Evolutionary conservation across 2,113 vertebrate genomes (phyloP).

Genomic region (Eptesicus fuscus): DNA sequence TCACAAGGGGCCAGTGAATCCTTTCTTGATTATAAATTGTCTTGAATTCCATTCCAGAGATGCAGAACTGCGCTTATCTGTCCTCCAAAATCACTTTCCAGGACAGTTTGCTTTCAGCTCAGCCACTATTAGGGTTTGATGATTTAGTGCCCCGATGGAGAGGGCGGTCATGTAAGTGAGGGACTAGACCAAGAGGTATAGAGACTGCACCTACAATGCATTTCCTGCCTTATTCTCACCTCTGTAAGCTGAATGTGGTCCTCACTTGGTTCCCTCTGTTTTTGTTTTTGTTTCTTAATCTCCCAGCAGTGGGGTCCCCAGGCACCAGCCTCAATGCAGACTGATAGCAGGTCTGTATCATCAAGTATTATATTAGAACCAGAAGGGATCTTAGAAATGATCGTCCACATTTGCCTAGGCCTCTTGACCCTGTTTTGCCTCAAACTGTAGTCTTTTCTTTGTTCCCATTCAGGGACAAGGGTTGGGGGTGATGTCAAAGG

Average conservation of each 20-base stretch:
- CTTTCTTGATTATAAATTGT: conserved; percentile 18
- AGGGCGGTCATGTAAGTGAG: background rate
- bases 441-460: background rate
- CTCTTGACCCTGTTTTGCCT: background rate
- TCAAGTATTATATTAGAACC: background rate
- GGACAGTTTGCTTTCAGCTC: background rate
- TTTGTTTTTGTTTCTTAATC: background rate
- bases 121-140: background rate
- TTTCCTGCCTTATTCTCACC: background rate
- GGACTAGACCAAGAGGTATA: background rate
- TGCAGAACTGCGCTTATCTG: background rate
- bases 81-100: conserved; percentile 1
- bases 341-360: background rate
- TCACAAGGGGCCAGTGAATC: background rate
- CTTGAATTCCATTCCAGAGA: conserved; percentile 2
- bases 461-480: background rate
- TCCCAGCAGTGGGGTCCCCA: background rate
- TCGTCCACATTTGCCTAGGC: background rate
- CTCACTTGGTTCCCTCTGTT: background rate
- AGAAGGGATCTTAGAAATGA: background rate
- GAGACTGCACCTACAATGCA: background rate
- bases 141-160: background rate
- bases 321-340: background rate
- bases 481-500: background rate
- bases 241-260: background rate